Evolutionary conservation across 2,888 invertebrate genomes (phyloP), one percentile per base, ranked within the genome.

Genomic region (Pachydiplax longipennis): DNA sequence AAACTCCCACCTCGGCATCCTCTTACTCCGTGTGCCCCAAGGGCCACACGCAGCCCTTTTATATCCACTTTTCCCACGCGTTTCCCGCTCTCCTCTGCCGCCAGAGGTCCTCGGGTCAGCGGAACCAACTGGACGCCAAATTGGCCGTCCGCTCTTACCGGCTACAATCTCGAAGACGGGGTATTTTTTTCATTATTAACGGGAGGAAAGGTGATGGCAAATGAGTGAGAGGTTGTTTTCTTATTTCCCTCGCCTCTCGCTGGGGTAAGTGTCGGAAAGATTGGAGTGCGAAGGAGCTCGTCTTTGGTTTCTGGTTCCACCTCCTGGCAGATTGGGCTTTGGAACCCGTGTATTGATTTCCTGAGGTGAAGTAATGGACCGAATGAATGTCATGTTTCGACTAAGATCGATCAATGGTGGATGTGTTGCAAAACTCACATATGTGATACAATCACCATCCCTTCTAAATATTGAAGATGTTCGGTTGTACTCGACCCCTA

Each of bases 101-200:
- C 65, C 83, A 31, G 83, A 83, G 83, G 83, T 83, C 83, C 83
- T 48, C 37, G 61, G 87, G 87, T 87, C 87, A 87, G 61, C 58
- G 87, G 87, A 87, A 53, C 58, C 87, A 53, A 87, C 58, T 87
- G 87, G 87, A 53, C 87, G 61, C 58, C 87, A 87, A 87, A 87
- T 87, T 87, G 87, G 87, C 87, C 61, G 61, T 83, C 83, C 83
- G 31, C 58, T 61, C 58, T 83, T 35, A 31, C 83, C 58, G 48
- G 25, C 35, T 83, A 35, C 83, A 58, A 83, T 82, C 82, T 53
- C 83, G 35, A n/a, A 15, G 31, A 22, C 18, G 12, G 58, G 87
- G 61, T 2, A 37, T 31, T 73, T 31, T 25, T 73, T 73, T 73
- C 31, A 31, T 73, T 73, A 31, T 73, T 73, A 73, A 73, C 73